These are phyloP conservation scores for Hiodon tergisus DNA, from an alignment of 2,113 vertebrate species.

Conservation along the genomic window DNA sequence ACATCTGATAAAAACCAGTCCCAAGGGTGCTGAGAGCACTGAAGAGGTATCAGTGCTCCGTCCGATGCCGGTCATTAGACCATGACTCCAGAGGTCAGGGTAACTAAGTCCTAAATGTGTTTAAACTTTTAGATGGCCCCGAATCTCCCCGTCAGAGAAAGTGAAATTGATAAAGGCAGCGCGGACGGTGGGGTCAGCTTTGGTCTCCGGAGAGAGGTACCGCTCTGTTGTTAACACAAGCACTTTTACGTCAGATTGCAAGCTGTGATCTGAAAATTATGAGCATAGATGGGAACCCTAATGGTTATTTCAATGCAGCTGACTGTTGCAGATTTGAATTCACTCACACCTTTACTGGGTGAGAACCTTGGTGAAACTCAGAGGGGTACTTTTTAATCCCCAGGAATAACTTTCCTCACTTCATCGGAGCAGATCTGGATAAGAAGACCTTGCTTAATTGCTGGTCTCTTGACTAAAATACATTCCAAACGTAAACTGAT, in stretches of 20 bases:
- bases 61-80: conserved; percentile 63
- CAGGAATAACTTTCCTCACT: conserved; percentile 58
- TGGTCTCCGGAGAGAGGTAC: background rate
- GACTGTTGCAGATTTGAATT: background rate
- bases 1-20: conserved; percentile 51
- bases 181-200: background rate
- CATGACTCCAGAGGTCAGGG: conserved; percentile 54
- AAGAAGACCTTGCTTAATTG: conserved; percentile 48
- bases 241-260: background rate
- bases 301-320: background rate
- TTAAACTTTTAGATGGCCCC: conserved; percentile 42
- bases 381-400: conserved; percentile 41
- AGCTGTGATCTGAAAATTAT: background rate
- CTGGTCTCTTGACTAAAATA: conserved; percentile 58
- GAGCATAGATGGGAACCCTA: background rate
- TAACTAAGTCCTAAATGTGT: conserved; percentile 48
- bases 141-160: conserved; percentile 39
- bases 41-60: conserved; percentile 50
- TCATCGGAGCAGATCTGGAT: conserved; percentile 49
- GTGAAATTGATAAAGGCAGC: conserved; percentile 36
- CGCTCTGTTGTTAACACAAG: background rate
- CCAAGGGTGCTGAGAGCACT: conserved; percentile 47
- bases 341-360: background rate
- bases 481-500: conserved; percentile 18
- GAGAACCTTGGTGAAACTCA: background rate